Percentiles rank a stretch among this genome's conserved stretches.
Conservation (phyloP, 2,113 vertebrate genomes). For the Festucalex cinctus region DNA sequence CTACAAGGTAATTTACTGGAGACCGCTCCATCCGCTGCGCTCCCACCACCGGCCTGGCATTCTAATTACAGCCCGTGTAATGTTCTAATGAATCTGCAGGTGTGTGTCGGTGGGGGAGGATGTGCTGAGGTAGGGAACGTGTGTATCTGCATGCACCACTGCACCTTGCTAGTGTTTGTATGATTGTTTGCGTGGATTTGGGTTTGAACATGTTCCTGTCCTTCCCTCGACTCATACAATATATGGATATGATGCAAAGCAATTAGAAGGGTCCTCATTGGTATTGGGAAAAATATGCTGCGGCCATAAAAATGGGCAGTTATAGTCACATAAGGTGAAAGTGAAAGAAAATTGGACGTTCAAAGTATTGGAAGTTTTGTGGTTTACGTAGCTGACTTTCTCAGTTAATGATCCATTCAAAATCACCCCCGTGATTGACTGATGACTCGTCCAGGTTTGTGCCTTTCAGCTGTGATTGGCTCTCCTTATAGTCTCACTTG, state of each 20-base stretch:
- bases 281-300: slow-evolving; percentile 60
- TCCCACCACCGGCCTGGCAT: slow-evolving; percentile 81
- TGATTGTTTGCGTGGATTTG: slow-evolving; percentile 35
- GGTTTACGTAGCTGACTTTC: neutral
- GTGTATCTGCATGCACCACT: slow-evolving; percentile 11
- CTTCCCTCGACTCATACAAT: slow-evolving; percentile 46
- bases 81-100: slow-evolving; percentile 92
- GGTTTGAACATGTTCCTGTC: slow-evolving; percentile 11
- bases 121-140: slow-evolving; percentile 1
- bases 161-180: slow-evolving; percentile 9
- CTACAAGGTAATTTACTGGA: slow-evolving; percentile 96
- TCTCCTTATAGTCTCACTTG: too few relatives aligned
- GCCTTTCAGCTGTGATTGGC: too few relatives aligned
- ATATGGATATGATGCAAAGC: slow-evolving; percentile 58
- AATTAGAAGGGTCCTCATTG: slow-evolving; percentile 61
- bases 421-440: too few relatives aligned
- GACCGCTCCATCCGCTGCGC: slow-evolving; percentile 82
- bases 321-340: neutral
- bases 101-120: slow-evolving; percentile 47
- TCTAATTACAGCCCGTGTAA: slow-evolving; percentile 92
- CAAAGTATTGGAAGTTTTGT: neutral
- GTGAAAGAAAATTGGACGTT: neutral
- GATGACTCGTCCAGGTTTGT: too few relatives aligned
- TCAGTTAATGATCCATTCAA: too few relatives aligned
- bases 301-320: slow-evolving; percentile 14